Conservation (phyloP, 2,113 vertebrate species). For the Paedocypris sp. region DNA sequence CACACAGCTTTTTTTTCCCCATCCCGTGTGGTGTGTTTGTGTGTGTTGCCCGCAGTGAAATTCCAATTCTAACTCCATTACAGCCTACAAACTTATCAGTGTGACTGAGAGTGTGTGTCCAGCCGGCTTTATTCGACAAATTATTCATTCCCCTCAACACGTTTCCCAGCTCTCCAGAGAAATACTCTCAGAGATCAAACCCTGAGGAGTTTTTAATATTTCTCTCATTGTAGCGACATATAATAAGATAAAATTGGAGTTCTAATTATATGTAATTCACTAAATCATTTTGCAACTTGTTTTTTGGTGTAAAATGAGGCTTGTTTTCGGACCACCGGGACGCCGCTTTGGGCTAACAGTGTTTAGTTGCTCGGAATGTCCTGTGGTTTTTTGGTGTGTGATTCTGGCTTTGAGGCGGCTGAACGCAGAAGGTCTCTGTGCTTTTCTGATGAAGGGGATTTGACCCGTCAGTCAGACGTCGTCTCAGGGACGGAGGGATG, state of each 20-base stretch:
- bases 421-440: background rate
- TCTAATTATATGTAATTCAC: no score
- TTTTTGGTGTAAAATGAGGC: background rate
- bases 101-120: conserved; percentile 9
- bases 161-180: background rate
- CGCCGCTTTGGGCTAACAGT: background rate
- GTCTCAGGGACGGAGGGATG: background rate
- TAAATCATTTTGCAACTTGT: no score
- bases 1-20: no score
- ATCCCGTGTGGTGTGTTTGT: background rate
- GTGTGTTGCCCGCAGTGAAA: background rate
- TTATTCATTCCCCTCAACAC: conserved; percentile 19
- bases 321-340: background rate
- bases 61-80: conserved; percentile 24
- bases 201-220: background rate
- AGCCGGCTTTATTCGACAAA: background rate
- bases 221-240: background rate
- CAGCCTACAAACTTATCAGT: conserved; percentile 2
- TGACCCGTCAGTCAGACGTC: conserved; percentile 11
- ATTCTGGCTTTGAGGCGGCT: background rate
- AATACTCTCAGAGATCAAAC: background rate
- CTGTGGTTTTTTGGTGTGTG: background rate
- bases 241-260: no score
- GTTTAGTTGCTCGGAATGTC: conserved; percentile 1
- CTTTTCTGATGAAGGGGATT: background rate